Conservation (phyloP, 2,113 vertebrate genomes). For the Thalassoma bifasciatum region DNA sequence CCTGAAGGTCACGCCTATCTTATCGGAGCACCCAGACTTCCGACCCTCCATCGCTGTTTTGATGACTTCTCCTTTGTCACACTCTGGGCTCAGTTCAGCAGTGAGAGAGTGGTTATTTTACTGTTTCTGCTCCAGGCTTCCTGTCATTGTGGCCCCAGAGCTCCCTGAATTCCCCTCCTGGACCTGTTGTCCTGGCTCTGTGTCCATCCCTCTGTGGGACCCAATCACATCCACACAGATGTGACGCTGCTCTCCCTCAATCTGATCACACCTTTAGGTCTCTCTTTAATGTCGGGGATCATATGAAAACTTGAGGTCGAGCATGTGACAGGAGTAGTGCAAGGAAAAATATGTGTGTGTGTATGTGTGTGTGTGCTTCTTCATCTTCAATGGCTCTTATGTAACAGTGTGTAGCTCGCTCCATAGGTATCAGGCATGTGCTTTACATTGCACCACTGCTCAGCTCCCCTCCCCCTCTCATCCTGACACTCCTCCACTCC, state of each 20-base stretch:
- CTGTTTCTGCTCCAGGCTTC: constrained; percentile 51
- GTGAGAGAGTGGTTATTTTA: constrained; percentile 15
- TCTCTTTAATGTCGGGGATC: not conserved
- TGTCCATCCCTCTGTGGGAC: not conserved
- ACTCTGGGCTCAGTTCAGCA: not conserved
- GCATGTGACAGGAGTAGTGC: not conserved
- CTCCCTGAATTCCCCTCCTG: not conserved
- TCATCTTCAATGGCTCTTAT: constrained; percentile 27
- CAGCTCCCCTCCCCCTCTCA: constrained; percentile 46
- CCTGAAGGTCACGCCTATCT: constrained; percentile 54
- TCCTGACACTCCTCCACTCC: constrained; percentile 4
- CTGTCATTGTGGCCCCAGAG: constrained; percentile 60
- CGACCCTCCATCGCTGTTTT: constrained; percentile 29
- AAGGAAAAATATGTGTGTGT: not conserved
- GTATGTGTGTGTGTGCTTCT: no score
- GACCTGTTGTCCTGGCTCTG: constrained; percentile 9
- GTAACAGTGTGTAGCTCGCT: constrained; percentile 35
- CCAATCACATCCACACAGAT: constrained; percentile 1
- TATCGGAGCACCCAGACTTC: constrained; percentile 62
- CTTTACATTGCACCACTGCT: constrained; percentile 56
- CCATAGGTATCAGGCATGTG: constrained; percentile 46
- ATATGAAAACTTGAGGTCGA: not conserved
- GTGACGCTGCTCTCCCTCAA: not conserved
- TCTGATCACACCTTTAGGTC: not conserved
- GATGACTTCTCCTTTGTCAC: constrained; percentile 20